Base-by-base conservation (phyloP, 2,113 vertebrate species). In the Montifringilla adamsi region DNA sequence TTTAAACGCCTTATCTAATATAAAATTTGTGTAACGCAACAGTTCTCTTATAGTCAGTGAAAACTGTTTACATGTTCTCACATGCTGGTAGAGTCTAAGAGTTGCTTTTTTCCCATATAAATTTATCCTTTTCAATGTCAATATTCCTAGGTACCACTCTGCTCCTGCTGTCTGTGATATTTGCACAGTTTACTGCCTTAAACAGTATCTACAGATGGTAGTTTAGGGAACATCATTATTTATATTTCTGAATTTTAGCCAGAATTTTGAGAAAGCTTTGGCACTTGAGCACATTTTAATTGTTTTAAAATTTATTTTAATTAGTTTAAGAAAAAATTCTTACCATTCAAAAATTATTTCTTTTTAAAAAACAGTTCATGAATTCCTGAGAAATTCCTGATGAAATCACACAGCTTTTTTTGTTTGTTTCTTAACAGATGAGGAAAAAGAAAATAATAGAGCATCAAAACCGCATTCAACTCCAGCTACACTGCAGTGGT, bases 391-490 rank as follows among this genome's bases (percentile, higher is more conserved):
- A 8, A 55, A 67, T 89, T 88, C 41, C 23, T 55, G 64, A 84
- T 87, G 58, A 96, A 96, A 87, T 89, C 41, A 81, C 53, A 62
- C 41, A 35, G 31, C 2, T 10, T 91, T 41, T 13, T 66, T 31
- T 79, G 23, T 62, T 95, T 96, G 49, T 95, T 91, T 89, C 95
- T 97, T 92, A 84, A 97, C 98, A 99, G 99, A 99, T 98, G 99
- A 99, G 95, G 99, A 99, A 96, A 99, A 99, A 96, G 99, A 99
- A 98, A 99, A 99, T 94, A 99, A 99, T 94, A 98, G 99, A 98
- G 99, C 99, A 70, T 99, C 99, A 2, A 99, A 99, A 98, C 99
- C 99, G 11, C 99, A 99, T 97, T 99, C 99, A 17, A 99, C 99
- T 78, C 99, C 99, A 62, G 99, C 99, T 39, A 99, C 99, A 72